Base-by-base conservation (phyloP, 2,888 invertebrate species). In the Euplexia lucipara region DNA sequence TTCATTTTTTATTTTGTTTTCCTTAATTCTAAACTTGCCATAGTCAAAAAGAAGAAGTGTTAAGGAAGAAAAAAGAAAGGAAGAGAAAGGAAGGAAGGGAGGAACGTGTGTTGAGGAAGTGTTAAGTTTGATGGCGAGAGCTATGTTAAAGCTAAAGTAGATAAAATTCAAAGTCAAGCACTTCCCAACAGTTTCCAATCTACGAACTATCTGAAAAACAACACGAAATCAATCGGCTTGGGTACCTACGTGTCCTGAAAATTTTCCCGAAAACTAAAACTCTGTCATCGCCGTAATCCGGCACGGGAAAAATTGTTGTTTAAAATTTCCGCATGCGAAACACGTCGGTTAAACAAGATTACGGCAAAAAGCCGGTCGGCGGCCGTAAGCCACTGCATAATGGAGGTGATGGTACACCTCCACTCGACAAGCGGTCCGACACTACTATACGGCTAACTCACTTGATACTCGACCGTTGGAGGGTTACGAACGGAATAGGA, bases 291-390 rank as follows among this genome's bases (percentile, higher is more conserved):
- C 64, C 45, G 42, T 82, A 83, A 82, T 78, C 70, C 76, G 35
- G 51, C 61, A 63, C 49, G 61, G 67, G 80, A 82, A 79, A 86
- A 85, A 85, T 82, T 78, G 79, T 80, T 74, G 78, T 85, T 84
- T 75, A 83, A 86, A 86, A 83, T 79, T 79, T 78, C 78, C 72
- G 82, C 78, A 87, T 81, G 82, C 85, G 74, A 84, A 83, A 83
- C 89, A 88, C 88, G 88, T 88, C 75, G 71, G 79, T 76, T 83
- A 79, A 84, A 86, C 86, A 82, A 86, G 88, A 87, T 90, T 89
- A 88, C 75, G 79, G 81, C 71, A 80, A 84, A 86, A 86, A 84
- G 82, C 84, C 78, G 82, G 75, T 70, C 75, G 83, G 65, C 75
- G 75, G 75, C 75, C 78, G 79, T 86, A 86, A 87, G 86, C 87